Evolutionary conservation across 2,113 vertebrate species (phyloP).

Genomic region (Melanerpes formicivorus): DNA sequence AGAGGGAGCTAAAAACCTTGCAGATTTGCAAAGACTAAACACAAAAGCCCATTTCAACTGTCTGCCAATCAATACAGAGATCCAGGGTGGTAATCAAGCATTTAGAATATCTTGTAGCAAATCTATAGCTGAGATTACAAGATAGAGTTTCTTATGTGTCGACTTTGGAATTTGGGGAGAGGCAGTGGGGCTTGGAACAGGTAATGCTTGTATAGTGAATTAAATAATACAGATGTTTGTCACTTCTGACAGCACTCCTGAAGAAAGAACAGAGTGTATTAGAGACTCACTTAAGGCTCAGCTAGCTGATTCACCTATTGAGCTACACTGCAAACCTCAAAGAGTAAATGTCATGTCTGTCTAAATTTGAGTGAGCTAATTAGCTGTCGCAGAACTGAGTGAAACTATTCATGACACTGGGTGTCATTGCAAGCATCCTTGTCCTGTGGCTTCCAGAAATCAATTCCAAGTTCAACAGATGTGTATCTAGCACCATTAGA

Average conservation of each 20-base stretch:
- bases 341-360: conserved; percentile 40
- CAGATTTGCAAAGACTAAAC: neutral
- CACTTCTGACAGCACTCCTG: neutral
- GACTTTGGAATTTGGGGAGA: neutral
- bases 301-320: conserved; percentile 14
- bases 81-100: neutral
- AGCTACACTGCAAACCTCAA: conserved; percentile 11
- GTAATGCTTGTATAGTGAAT: neutral
- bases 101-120: neutral
- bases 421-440: neutral
- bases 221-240: conserved; percentile 1
- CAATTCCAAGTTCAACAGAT: neutral
- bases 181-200: neutral
- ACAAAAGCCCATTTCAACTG: neutral
- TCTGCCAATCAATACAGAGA: neutral
- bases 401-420: neutral
- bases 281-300: neutral
- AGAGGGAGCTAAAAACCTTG: neutral
- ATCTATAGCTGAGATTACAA: neutral
- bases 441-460: neutral
- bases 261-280: neutral
- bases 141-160: neutral
- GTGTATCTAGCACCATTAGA: neutral
- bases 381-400: neutral
- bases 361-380: conserved; percentile 43